These are phyloP conservation scores for Latrodectus geometricus DNA, from an alignment of 1,140 invertebrate species.

Conservation along the genomic window DNA sequence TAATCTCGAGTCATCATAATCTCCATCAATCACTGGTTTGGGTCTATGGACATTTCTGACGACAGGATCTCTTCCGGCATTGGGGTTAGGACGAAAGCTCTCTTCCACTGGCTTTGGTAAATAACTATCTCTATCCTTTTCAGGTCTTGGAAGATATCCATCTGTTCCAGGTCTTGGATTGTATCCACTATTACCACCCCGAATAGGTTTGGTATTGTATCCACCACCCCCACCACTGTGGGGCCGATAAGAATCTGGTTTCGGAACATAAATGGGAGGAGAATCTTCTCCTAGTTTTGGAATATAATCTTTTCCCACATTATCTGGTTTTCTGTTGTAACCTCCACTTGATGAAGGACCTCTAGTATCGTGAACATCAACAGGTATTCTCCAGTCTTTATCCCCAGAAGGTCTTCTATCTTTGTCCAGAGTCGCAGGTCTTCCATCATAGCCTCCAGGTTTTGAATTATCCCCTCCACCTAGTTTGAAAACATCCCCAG, in stretches of 20 bases:
- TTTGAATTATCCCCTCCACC: too few species aligned
- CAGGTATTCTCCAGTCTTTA: background rate
- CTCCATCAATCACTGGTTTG: background rate
- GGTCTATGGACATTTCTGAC: background rate
- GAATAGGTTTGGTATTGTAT: constrained; percentile 14
- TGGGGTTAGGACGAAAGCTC: background rate
- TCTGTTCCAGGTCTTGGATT: constrained; percentile 6
- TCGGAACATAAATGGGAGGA: too few species aligned
- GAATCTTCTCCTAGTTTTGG: background rate
- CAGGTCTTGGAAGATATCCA: background rate
- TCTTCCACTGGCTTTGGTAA: background rate
- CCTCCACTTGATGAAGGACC: background rate
- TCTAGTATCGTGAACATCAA: background rate
- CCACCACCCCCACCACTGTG: background rate
- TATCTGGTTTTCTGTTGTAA: constrained; percentile 23
- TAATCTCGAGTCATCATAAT: background rate
- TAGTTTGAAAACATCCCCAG: background rate
- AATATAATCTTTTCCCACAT: constrained; percentile 9
- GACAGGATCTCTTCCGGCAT: background rate
- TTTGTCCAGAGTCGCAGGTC: too few species aligned
- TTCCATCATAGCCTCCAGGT: too few species aligned
- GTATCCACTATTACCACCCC: constrained; percentile 22
- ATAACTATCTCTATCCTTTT: background rate
- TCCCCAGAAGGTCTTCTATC: background rate
- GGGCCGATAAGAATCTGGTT: background rate